Evolutionary conservation across 2,113 vertebrate genomes (phyloP), one percentile per base, ranked within the genome.

Genomic region (Hippocampus zosterae): DNA sequence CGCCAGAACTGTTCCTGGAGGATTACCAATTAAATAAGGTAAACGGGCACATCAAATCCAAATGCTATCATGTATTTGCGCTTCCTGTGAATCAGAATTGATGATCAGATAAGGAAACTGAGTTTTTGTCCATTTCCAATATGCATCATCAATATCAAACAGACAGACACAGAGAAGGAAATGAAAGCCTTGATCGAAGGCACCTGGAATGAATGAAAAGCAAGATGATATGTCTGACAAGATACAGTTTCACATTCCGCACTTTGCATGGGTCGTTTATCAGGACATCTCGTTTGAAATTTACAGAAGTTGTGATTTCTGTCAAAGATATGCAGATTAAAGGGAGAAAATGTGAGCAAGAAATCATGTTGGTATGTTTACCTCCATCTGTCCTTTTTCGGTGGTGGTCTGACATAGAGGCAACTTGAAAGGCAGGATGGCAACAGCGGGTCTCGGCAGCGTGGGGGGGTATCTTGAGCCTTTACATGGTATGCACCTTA

Each of bases 331-430:
- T 8, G 4, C 3, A 52, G 50, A 52, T n/a, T n/a, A 53, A 53
- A 21, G 33, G 19, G 52, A 52, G 1, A 52, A 52, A n/a, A 56
- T n/a, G 52, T 56, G n/a, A 25, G 5, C 9, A 10, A 1, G 11
- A 27, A 5, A 37, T 27, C 55, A 27, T 57, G 2, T 57, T 55
- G 10, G 3, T 40, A 18, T 0, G 23, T 74, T 74, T 93, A 99
- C 97, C 97, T 99, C 97, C 97, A 99, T 94, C 83, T 95, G 95
- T 5, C 97, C 97, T 77, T 99, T 99, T 80, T 99, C 97, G 44
- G 97, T 98, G 72, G 84, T 27, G 56, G 83, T 91, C 87, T 98
- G 97, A 77, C 97, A 99, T 67, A 94, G 93, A 3, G 96, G 97
- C 68, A 99, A 92, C 23, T 93, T 88, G 81, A 98, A 98, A 57